Conservation (phyloP, 2,113 vertebrate genomes). For the Corythaeola cristata region DNA sequence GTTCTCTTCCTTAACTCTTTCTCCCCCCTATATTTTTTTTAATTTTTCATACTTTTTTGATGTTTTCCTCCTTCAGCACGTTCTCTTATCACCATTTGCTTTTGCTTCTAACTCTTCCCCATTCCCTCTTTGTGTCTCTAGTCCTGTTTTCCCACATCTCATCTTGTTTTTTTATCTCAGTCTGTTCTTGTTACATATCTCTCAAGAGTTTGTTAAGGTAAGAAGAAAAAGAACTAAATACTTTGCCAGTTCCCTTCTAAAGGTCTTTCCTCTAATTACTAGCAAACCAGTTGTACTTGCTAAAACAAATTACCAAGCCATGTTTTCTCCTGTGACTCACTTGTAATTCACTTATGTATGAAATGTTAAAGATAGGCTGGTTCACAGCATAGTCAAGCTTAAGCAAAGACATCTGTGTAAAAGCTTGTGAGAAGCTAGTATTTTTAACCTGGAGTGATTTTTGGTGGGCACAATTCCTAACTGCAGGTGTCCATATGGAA, state of each 20-base stretch:
- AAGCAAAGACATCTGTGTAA: not conserved
- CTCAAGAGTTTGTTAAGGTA: not conserved
- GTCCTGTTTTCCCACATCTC: not conserved
- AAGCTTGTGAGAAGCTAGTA: not conserved
- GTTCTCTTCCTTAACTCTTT: not conserved
- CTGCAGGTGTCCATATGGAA: not conserved
- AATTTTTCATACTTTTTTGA: fast-evolving
- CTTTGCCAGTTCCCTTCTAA: not conserved
- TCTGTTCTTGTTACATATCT: not conserved
- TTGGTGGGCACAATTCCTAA: not conserved
- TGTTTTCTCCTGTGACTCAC: not conserved
- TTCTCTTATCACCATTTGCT: not conserved
- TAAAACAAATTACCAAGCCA: not conserved
- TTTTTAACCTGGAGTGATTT: not conserved
- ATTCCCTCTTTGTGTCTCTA: not conserved
- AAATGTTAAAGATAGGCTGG: not conserved
- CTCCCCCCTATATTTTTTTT: not conserved
- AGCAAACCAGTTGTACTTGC: not conserved
- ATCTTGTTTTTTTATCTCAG: not conserved
- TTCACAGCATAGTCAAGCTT: not conserved
- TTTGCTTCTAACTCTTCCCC: not conserved
- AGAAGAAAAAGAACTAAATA: not conserved
- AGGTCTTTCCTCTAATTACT: not conserved
- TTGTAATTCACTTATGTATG: not conserved
- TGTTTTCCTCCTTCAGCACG: not conserved